phyloP scores from a whole-genome alignment of 2,113 vertebrate species.

The Pterocles gutturalis region DNA sequence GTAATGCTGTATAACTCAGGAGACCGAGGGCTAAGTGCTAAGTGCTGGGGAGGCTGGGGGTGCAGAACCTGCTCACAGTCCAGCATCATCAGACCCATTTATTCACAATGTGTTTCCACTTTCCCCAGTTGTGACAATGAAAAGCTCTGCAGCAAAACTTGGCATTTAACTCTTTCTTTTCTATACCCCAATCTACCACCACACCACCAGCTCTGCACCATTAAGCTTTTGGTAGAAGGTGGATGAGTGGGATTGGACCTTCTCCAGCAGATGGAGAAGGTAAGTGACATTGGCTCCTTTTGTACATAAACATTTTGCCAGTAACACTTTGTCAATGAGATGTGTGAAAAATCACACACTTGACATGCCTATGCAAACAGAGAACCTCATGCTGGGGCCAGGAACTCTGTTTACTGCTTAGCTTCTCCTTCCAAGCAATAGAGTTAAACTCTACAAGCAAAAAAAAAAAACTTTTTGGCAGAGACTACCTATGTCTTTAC shows the following conservation, averaged over 20 bases:
- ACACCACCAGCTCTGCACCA: not conserved
- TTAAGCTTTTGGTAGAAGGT: not conserved
- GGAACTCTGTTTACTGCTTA: not conserved
- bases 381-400: not conserved
- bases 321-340: not conserved
- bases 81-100: not conserved
- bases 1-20: not conserved
- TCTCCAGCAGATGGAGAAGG: not conserved
- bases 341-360: not conserved
- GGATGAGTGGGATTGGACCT: not conserved
- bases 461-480: not conserved
- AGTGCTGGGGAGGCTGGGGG: not conserved
- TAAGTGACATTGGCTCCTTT: not conserved
- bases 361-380: not conserved
- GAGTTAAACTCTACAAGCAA: not conserved
- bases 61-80: not conserved
- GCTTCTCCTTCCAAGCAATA: not conserved
- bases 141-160: not conserved
- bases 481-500: not conserved
- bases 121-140: fast-evolving
- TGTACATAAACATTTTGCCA: not conserved
- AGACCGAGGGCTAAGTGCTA: not conserved
- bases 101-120: not conserved
- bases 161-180: not conserved
- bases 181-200: not conserved